phyloP scores from a whole-genome alignment of 2,113 vertebrate species.

The Mohoua ochrocephala region DNA sequence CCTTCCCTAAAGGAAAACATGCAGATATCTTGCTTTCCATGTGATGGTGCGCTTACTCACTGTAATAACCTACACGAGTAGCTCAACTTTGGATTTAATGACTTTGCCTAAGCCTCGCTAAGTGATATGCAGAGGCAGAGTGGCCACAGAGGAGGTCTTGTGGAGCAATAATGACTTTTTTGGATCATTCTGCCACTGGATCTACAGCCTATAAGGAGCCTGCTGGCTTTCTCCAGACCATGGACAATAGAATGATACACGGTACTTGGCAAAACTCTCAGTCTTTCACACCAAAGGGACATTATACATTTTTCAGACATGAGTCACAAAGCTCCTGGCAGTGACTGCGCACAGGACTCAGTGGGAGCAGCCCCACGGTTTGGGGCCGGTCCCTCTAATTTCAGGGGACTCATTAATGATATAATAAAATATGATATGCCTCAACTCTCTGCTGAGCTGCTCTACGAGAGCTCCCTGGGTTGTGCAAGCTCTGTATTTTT shows the following conservation, averaged over 20 bases:
- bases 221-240: not conserved
- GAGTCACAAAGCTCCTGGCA: not conserved
- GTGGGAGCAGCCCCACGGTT: not conserved
- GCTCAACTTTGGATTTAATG: not conserved
- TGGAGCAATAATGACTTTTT: not conserved
- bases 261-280: not conserved
- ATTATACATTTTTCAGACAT: not conserved
- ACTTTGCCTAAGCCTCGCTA: not conserved
- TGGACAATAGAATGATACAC: not conserved
- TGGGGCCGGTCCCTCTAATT: not conserved
- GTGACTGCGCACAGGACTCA: not conserved
- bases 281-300: not conserved
- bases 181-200: not conserved
- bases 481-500: not conserved
- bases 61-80: fast-evolving
- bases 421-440: too few species aligned
- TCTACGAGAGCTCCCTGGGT: not conserved
- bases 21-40: not conserved
- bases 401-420: not conserved
- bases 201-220: not conserved
- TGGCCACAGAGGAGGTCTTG: not conserved
- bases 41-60: not conserved
- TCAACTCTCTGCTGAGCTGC: not conserved
- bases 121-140: not conserved
- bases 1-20: not conserved